These are phyloP conservation scores for Campaea margaritaria DNA, from an alignment of 2,888 invertebrate species.

Conservation along the genomic window DNA sequence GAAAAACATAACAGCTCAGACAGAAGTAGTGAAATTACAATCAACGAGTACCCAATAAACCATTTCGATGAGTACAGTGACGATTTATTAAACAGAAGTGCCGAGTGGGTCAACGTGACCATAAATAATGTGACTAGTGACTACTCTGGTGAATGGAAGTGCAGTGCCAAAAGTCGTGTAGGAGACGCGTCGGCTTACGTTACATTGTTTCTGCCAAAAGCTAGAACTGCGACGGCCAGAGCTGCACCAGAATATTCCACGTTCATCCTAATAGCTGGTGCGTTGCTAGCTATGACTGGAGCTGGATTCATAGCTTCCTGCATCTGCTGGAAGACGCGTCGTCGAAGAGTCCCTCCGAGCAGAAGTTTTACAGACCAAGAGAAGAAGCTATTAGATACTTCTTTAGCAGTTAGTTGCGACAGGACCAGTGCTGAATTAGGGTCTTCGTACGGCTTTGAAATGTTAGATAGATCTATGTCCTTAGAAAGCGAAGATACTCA, in stretches of 20 bases:
- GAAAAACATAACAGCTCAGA: slow-evolving; percentile 66
- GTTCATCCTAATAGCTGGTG: slow-evolving; percentile 89
- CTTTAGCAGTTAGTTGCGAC: slow-evolving; percentile 87
- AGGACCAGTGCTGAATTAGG: slow-evolving; percentile 88
- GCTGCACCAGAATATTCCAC: slow-evolving; percentile 90
- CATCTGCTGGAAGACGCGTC: slow-evolving; percentile 87
- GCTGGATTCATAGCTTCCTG: slow-evolving; percentile 84
- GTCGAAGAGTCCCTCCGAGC: slow-evolving; percentile 88
- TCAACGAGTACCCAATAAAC: slow-evolving; percentile 62
- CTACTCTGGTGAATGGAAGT: slow-evolving; percentile 94
- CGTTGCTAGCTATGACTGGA: slow-evolving; percentile 88
- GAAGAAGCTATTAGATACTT: slow-evolving; percentile 93
- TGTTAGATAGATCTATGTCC: slow-evolving; percentile 81
- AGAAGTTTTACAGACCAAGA: slow-evolving; percentile 94
- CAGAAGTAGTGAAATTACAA: slow-evolving; percentile 65
- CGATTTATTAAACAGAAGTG: slow-evolving; percentile 76
- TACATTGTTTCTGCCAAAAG: slow-evolving; percentile 78
- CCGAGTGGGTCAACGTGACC: slow-evolving; percentile 92
- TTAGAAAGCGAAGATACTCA: slow-evolving; percentile 79
- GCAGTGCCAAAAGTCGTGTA: slow-evolving; percentile 89
- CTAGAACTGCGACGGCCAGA: slow-evolving; percentile 91
- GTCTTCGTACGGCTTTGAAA: slow-evolving; percentile 80
- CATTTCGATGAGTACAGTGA: slow-evolving; percentile 71
- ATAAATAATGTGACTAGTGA: slow-evolving; percentile 92
- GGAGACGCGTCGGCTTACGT: slow-evolving; percentile 87